phyloP scores from a whole-genome alignment of 1,140 invertebrate species.

The Drosophila tani region DNA sequence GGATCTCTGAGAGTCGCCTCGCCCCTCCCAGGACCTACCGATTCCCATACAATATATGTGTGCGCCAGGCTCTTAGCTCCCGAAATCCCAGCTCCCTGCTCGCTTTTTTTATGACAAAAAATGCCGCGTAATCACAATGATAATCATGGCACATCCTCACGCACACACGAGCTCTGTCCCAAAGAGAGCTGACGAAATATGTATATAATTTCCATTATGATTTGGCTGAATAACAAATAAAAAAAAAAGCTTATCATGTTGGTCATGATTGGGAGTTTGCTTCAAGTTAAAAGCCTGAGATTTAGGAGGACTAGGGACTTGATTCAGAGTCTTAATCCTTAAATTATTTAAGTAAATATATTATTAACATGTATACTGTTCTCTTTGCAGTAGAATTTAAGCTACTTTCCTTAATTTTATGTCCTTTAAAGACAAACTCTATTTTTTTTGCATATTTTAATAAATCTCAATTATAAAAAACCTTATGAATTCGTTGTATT shows the following conservation, averaged over 20 bases:
- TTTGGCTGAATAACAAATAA: slow-evolving; percentile 19
- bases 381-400: no score
- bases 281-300: slow-evolving; percentile 5
- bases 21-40: slow-evolving; percentile 15
- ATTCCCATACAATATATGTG: slow-evolving; percentile 20
- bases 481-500: no score
- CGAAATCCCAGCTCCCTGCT: slow-evolving; percentile 24
- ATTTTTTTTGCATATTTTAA: no score
- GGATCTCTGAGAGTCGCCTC: slow-evolving; percentile 32
- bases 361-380: no score
- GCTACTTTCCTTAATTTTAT: no score
- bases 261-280: slow-evolving; percentile 17
- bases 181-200: slow-evolving; percentile 20
- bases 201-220: slow-evolving; percentile 39
- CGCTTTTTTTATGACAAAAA: slow-evolving; percentile 65
- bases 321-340: not conserved
- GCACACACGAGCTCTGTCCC: slow-evolving; percentile 17
- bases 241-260: slow-evolving; percentile 24
- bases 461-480: no score
- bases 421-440: no score
- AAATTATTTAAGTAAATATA: not conserved
- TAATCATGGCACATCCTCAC: slow-evolving; percentile 70
- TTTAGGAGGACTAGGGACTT: not conserved
- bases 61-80: slow-evolving; percentile 4
- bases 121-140: slow-evolving; percentile 79